Conservation (phyloP, 2,113 vertebrate genomes). For the Oenanthe oenanthe region DNA sequence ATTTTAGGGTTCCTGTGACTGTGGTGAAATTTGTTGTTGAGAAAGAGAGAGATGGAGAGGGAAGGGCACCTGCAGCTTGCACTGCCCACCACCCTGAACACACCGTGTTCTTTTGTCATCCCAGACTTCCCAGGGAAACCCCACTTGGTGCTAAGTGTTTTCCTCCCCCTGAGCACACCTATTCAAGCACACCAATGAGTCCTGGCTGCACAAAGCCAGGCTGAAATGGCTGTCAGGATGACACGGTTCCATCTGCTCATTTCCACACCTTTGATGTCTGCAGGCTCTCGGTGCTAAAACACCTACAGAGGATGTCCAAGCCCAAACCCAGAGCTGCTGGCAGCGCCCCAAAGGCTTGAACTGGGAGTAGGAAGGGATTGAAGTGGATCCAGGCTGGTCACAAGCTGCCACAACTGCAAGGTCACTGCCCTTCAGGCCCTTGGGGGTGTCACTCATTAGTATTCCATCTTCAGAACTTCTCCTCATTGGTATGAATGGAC, state of each 20-base stretch:
- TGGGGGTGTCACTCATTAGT: not conserved
- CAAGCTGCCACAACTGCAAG: fast-evolving
- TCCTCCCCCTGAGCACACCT: not conserved
- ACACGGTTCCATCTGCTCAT: not conserved
- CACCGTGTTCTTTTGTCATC: not conserved
- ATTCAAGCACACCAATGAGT: not conserved
- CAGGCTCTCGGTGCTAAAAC: not conserved
- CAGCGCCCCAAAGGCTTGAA: not conserved
- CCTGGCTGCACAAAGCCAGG: not conserved
- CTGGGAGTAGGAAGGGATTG: not conserved
- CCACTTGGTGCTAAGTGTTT: not conserved
- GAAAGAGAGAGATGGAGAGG: not conserved
- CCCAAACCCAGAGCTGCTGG: not conserved
- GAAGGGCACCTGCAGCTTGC: not conserved
- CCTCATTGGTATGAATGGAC: not conserved
- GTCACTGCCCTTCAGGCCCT: not conserved
- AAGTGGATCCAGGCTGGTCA: not conserved
- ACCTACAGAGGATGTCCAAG: not conserved
- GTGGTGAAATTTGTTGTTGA: not conserved
- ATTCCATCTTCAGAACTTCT: not conserved
- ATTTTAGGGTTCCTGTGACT: not conserved
- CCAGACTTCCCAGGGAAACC: not conserved
- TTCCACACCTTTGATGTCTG: not conserved
- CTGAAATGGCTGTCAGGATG: not conserved
- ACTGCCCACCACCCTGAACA: not conserved